These are phyloP conservation scores for Suricata suricatta DNA, from an alignment of 2,113 vertebrate species.

Conservation along the genomic window DNA sequence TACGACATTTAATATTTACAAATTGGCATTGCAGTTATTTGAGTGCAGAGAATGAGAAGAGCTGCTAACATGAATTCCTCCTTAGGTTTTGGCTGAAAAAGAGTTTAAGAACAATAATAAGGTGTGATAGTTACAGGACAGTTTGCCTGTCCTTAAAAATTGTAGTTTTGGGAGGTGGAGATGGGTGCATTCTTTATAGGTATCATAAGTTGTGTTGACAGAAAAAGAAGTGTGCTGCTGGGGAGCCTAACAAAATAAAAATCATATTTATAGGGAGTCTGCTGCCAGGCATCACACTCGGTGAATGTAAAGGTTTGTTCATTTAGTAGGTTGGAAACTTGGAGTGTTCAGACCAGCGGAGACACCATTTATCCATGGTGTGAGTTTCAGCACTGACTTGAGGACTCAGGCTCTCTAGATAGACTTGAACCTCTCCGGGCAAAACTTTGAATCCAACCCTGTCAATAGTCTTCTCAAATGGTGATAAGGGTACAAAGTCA, in stretches of 20 bases:
- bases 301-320: not conserved
- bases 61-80: not conserved
- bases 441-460: not conserved
- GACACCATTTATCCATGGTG: not conserved
- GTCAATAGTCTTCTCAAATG: not conserved
- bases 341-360: not conserved
- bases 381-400: not conserved
- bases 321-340: not conserved
- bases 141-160: not conserved
- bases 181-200: not conserved
- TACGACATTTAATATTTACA: constrained; percentile 33
- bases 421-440: not conserved
- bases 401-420: not conserved
- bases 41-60: constrained; percentile 38
- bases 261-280: not conserved
- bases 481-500: not conserved
- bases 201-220: not conserved
- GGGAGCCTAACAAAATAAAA: constrained; percentile 1
- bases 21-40: not conserved
- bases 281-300: not conserved
- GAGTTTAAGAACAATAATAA: constrained; percentile 3
- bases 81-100: not conserved
- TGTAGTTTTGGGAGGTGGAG: not conserved
- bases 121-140: not conserved
- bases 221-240: not conserved